Base-by-base conservation (phyloP, 64 coral and sea anemone genomes). In the Acropora tenuis region DNA sequence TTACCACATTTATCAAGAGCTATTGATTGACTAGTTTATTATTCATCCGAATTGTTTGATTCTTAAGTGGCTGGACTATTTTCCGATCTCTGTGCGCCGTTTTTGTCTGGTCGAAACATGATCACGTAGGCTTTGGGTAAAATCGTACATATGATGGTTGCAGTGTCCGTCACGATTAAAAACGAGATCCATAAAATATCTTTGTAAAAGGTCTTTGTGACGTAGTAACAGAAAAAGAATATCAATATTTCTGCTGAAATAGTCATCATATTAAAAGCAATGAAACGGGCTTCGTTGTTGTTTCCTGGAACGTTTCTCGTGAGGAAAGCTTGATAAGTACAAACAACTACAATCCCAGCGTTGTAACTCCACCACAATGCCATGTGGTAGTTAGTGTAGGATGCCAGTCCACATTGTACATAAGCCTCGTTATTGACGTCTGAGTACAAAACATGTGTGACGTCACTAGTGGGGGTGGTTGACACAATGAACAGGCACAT, bases 211-310 rank as follows among this genome's bases (percentile, higher is more conserved):
- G 94, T 92, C 17, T 84, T 66, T 11, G 94, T 95, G 53, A 88
- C 91, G 50, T 93, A 95, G 85, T 77, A 93, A 1, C 94, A 93
- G 7, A 98, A 67, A 79, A 98, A 93, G 78, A 95, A 95, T 44
- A 96, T 88, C 15, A 96, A 20, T 41, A 98, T 77, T 6, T 95
- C 93, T 4, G 90, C 95, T 0, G 97, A 89, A 18, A 98, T 96
- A 0, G 94, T 98, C 44, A 98, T 93, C 94, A 95, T 98, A 49
- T 92, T 98, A n/a, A 98, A 93, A 2, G 97, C 94, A 57, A 98
- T 98, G 8, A 93, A 95, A 44, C 94, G 94, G 2, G 94, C 97
- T 84, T 98, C 94, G 84, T 98, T 98, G 61, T 93, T 88, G n/a
- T 95, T 98, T 2, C 94, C 97, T 0, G 97, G 97, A 0, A 98